Evolutionary conservation across 2,797 vertebrate genomes (phyloP).

Genomic region (Heliangelus exortis): DNA sequence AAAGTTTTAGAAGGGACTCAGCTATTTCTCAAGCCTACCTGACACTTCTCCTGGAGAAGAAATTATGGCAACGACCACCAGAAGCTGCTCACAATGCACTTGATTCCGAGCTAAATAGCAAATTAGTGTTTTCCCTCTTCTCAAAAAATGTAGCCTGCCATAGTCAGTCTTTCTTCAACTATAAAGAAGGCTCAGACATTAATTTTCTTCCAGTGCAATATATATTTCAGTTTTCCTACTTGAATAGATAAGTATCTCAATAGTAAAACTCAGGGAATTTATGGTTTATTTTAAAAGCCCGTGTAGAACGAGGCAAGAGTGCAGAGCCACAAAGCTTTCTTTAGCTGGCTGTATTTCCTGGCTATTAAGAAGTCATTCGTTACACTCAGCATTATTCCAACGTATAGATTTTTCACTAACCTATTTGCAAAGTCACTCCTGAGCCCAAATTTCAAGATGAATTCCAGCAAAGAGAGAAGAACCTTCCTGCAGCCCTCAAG

Average conservation of each 20-base stretch:
- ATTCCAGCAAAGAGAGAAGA: background rate
- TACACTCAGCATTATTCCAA: slow-evolving; percentile 44
- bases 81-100: background rate
- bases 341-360: slow-evolving; percentile 37
- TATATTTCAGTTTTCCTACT: slow-evolving; percentile 25
- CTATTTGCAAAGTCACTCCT: background rate
- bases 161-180: background rate
- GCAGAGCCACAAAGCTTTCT: slow-evolving; percentile 28
- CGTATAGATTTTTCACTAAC: slow-evolving; percentile 51
- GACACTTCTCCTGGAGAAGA: background rate
- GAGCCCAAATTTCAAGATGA: background rate
- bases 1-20: background rate
- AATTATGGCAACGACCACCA: background rate
- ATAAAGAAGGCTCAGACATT: background rate
- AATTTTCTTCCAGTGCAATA: background rate
- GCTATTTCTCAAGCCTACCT: background rate
- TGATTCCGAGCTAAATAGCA: background rate
- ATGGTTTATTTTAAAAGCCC: slow-evolving; percentile 60
- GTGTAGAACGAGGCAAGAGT: background rate
- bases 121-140: background rate
- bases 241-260: slow-evolving; percentile 11
- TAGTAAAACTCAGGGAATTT: slow-evolving; percentile 57
- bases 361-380: slow-evolving; percentile 52
- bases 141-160: background rate
- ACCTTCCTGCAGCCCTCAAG: background rate